Evolutionary conservation across 2,113 vertebrate species (phyloP).

Genomic region (Bungarus multicinctus): DNA sequence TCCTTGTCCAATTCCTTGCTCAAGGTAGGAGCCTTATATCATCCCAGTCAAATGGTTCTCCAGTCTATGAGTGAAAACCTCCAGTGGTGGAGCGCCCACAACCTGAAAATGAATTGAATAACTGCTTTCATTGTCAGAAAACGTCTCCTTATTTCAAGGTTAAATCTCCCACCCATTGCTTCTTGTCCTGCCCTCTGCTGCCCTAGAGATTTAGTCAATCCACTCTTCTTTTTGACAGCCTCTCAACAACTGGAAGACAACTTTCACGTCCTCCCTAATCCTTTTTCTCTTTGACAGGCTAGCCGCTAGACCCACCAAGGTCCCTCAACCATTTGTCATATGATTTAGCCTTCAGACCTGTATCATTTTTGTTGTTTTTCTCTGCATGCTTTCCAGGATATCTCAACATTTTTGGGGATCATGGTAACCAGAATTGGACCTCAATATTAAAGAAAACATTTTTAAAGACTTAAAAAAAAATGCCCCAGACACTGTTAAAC

Average conservation of each 20-base stretch:
- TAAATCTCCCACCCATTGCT: background rate
- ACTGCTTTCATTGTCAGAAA: background rate
- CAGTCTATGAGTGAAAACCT: background rate
- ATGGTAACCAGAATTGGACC: background rate
- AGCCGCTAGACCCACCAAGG: background rate
- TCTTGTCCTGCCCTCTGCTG: background rate
- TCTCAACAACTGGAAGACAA: background rate
- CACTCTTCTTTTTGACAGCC: background rate
- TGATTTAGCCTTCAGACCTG: background rate
- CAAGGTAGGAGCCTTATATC: background rate
- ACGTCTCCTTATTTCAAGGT: background rate
- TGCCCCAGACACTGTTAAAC: background rate
- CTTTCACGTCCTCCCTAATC: background rate
- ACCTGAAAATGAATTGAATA: background rate
- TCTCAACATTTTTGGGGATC: no score
- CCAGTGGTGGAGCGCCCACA: background rate
- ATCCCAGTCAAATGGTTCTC: background rate
- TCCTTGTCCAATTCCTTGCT: no score
- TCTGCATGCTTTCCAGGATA: background rate
- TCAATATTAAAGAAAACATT: background rate
- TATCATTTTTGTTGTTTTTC: background rate
- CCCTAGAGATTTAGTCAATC: background rate
- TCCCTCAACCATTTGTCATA: background rate
- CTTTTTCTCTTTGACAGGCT: no score
- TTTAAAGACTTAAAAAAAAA: background rate